Evolutionary conservation across 1,140 invertebrate species (phyloP), one percentile per base, ranked within the genome.

Genomic region (Cryptotermes secundus): DNA sequence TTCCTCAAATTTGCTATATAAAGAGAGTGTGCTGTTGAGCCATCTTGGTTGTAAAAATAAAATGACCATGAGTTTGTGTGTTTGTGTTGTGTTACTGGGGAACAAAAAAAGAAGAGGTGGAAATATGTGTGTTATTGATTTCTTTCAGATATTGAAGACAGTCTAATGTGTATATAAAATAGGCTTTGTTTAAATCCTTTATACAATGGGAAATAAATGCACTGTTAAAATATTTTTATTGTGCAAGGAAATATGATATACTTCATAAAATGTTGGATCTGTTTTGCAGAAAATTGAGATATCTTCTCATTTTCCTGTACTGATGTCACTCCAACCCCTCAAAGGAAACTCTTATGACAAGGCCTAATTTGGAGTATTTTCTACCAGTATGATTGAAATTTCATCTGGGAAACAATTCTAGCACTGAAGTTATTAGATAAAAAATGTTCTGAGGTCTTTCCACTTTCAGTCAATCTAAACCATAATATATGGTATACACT

Each of bases 181-280:
- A 72, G 9, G 31, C 59, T 72, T 72, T 1, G 31, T 72, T 72
- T 31, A 72, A 72, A 31, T 26, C 26, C 0, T 72, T n/a, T 72
- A 72, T 26, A 72, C 31, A 16, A 72, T 72, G 26, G 7, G 31
- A 72, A n/a, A 49, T 19, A 22, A 31, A n/a, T 26, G n/a, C 59
- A 31, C 59, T 72, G 59, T 72, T 72, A 72, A 42, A 49, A 72
- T 72, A 72, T 72, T 72, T 72, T 72, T 72, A 31, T 72, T 72
- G 26, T 72, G 59, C 4, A 72, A 72, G 3, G 6, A 72, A 31
- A 31, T n/a, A 72, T 10, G 26, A 72, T 31, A 72, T 72, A 3
- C 59, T 72, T 72, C 31, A 19, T 31, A 72, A 31, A n/a, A 31
- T 72, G 9, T 7, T 10, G 59, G 59, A 31, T 72, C 26, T 72